Conservation (phyloP, 2,797 vertebrate species). For the Ctenochaetus hawaiiensis region DNA sequence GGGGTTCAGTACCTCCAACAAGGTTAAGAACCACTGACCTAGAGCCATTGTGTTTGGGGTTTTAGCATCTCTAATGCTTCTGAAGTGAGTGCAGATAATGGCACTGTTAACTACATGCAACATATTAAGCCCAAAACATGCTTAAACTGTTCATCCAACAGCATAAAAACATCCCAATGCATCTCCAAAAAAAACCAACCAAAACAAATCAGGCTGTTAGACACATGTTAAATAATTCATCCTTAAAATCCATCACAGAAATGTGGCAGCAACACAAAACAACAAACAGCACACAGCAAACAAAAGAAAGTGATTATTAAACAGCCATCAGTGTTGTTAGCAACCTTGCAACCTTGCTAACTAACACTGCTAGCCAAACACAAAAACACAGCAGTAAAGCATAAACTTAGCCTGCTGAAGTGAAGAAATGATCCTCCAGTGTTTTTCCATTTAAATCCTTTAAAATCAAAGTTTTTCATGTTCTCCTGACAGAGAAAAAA, state of each 20-base stretch:
- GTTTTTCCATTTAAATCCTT: background rate
- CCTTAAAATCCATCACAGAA: background rate
- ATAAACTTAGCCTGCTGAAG: conserved; percentile 3
- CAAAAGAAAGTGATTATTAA: too few species aligned
- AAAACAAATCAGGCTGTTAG: background rate
- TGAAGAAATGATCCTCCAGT: too few species aligned
- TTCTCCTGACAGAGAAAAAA: too few species aligned
- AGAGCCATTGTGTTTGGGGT: background rate
- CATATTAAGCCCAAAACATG: background rate
- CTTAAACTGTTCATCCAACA: background rate
- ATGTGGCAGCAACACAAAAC: background rate
- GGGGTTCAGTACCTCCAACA: too few species aligned
- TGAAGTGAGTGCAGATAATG: background rate
- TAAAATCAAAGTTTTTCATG: background rate
- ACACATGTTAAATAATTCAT: background rate
- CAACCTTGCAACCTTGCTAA: background rate
- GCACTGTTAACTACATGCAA: background rate
- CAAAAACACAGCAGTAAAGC: background rate
- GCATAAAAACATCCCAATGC: background rate
- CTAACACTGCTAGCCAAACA: background rate
- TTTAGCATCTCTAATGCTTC: background rate
- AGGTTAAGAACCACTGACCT: too few species aligned
- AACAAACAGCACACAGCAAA: too few species aligned
- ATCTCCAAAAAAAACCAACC: background rate
- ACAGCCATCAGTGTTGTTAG: background rate